phyloP scores from a whole-genome alignment of 2,888 invertebrate species.

The Masnerella sp. region DNA sequence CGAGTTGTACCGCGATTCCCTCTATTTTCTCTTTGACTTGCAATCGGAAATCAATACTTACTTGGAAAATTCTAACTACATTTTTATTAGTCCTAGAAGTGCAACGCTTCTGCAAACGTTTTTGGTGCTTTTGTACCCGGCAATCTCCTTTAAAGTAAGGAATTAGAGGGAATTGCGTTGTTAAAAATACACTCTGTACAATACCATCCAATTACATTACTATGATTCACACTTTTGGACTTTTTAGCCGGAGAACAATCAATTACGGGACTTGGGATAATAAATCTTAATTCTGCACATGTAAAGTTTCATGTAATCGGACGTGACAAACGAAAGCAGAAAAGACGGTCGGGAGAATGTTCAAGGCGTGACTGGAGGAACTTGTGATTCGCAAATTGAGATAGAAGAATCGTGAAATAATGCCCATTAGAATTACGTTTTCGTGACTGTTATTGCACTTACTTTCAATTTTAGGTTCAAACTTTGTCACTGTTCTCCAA shows the following conservation, averaged over 20 bases:
- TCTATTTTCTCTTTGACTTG: too few relatives aligned
- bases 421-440: conserved; percentile 61
- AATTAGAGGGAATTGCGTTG: too few relatives aligned
- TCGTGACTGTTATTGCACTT: conserved; percentile 73
- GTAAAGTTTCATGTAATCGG: conserved; percentile 11
- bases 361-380: conserved; percentile 34
- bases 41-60: too few relatives aligned
- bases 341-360: conserved; percentile 27
- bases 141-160: too few relatives aligned
- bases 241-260: not conserved
- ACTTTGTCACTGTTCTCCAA: conserved; percentile 68
- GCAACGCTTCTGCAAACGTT: too few relatives aligned
- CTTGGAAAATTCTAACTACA: too few relatives aligned
- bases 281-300: conserved; percentile 9
- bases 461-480: conserved; percentile 74
- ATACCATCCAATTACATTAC: too few relatives aligned
- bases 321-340: conserved; percentile 13
- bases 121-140: too few relatives aligned
- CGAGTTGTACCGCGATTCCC: too few relatives aligned
- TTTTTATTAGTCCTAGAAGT: too few relatives aligned
- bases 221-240: too few relatives aligned
- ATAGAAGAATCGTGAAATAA: conserved; percentile 53
- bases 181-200: too few relatives aligned
- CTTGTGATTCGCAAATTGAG: conserved; percentile 47
- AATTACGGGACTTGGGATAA: conserved; percentile 6